Evolutionary conservation across 2,888 invertebrate genomes (phyloP), one percentile per base, ranked within the genome.

Genomic region (Metacarcinus magister): DNA sequence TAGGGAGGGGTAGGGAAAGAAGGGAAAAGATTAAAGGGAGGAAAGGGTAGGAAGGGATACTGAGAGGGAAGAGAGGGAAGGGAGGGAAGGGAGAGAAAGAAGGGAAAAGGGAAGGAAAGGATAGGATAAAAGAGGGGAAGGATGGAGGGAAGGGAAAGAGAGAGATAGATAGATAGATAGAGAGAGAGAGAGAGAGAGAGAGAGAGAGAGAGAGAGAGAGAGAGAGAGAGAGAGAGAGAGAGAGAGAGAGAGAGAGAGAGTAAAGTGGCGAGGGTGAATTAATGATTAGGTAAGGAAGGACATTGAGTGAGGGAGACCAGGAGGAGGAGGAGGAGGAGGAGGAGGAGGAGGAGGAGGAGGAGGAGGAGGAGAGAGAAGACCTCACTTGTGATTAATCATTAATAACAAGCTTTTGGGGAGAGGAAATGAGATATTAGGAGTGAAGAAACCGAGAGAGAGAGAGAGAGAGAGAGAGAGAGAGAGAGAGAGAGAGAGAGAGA

Each of bases 191-290:
- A 60, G 60, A 60, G 60, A 60, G 60, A 60, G 60, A 67, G 67
- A 67, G 67, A 67, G 67, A 67, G 67, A 67, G 67, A 67, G 67
- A 67, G 67, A 67, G 67, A 67, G 67, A 67, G 67, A 67, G 67
- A 67, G 67, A 67, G 67, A 67, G 67, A 67, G 67, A 67, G 67
- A 67, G 67, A 67, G 67, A 67, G 67, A 67, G 67, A 67, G 67
- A 67, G 67, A 67, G 67, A 67, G 67, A 67, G 67, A 67, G 67
- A 67, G 67, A 67, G 67, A 67, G 67, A 67, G n/a, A 67, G 23
- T 67, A n/a, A n/a, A 67, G 67, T 67, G n/a, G 67, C 2, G 67
- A 67, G 67, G 67, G 67, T 67, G 67, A 67, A 67, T 67, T 67
- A 67, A 67, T 67, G 67, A 67, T 67, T n/a, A 67, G 67, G 67